Evolutionary conservation across 2,888 invertebrate genomes (phyloP).

Genomic region (Griposia aprilina): DNA sequence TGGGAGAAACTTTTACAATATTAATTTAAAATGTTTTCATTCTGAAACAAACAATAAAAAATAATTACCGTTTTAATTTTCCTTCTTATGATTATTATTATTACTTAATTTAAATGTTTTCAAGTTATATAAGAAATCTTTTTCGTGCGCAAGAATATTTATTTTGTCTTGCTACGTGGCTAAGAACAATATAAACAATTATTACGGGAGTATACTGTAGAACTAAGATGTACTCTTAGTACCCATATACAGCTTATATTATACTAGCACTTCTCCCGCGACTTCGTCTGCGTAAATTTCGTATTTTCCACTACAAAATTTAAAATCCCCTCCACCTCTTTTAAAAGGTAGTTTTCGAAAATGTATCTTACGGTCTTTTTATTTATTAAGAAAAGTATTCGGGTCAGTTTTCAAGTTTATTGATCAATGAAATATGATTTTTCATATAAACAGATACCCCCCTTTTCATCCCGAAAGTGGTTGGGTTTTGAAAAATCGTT

Average conservation of each 20-base stretch:
- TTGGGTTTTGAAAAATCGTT: too few species aligned
- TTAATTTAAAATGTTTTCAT: slow-evolving; percentile 8
- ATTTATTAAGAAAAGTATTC: too few species aligned
- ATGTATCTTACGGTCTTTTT: too few species aligned
- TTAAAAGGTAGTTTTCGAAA: too few species aligned
- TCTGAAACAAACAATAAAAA: slow-evolving; percentile 10
- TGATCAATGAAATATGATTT: too few species aligned
- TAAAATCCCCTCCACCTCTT: too few species aligned
- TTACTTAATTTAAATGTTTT: slow-evolving; percentile 27
- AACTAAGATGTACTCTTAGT: background rate
- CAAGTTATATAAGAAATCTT: background rate
- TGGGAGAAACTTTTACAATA: slow-evolving; percentile 4
- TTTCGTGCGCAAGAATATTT: background rate
- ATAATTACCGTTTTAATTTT: slow-evolving; percentile 23
- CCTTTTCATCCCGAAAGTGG: too few species aligned
- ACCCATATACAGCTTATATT: background rate
- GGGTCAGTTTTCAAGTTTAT: too few species aligned
- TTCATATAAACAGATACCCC: too few species aligned
- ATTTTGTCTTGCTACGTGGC: background rate
- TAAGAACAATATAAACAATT: background rate
- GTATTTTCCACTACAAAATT: too few species aligned
- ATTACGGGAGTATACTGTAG: background rate
- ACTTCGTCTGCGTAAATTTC: too few species aligned
- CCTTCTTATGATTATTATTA: slow-evolving; percentile 4
- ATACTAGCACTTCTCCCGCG: too few species aligned